Conservation (phyloP, 2,113 vertebrate species). For the Scophthalmus maximus region DNA sequence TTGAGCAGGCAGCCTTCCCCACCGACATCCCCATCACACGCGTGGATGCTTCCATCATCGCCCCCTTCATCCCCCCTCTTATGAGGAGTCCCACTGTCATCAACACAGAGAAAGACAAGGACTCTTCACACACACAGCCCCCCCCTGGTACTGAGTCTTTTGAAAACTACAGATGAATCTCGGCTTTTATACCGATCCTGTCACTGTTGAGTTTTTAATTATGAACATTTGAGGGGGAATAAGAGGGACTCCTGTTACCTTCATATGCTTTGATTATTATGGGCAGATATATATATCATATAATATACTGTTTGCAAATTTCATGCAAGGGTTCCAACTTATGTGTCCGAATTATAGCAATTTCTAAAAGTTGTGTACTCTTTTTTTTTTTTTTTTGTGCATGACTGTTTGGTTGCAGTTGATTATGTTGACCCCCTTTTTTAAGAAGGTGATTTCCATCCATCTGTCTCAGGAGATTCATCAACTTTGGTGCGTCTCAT, state of each 20-base stretch:
- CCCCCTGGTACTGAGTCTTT: constrained; percentile 53
- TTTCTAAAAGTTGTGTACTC: no score
- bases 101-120: constrained; percentile 97
- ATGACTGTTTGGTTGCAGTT: neutral
- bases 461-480: constrained; percentile 84
- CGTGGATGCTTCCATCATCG: constrained; percentile 96
- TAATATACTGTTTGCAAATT: neutral
- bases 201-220: no score
- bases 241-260: no score
- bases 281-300: neutral
- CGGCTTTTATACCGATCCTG: no score
- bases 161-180: no score
- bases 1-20: constrained; percentile 95
- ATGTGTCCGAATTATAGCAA: neutral
- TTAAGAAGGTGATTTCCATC: neutral
- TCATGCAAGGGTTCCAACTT: neutral
- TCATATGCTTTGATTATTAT: neutral
- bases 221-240: no score
- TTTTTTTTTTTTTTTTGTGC: no score
- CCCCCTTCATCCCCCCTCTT: constrained; percentile 95
- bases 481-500: constrained; percentile 90
- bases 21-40: constrained; percentile 93
- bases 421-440: neutral
- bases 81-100: constrained; percentile 91
- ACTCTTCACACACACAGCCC: constrained; percentile 58